phyloP scores from a whole-genome alignment of 2,888 invertebrate genomes.

The Dicranocentrus wangi region DNA sequence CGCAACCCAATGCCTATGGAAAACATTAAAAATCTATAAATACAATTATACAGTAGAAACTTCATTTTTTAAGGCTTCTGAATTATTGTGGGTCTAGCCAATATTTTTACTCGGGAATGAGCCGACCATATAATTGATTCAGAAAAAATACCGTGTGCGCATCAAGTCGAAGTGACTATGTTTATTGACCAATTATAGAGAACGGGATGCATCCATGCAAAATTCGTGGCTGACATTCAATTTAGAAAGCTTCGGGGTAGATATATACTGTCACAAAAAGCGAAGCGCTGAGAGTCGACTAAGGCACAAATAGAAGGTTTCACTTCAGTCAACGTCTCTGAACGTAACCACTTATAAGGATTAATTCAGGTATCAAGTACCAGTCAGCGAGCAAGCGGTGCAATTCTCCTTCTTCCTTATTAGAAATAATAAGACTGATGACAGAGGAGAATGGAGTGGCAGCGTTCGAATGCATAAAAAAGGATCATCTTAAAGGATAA shows the following conservation, averaged over 20 bases:
- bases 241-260: neutral
- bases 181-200: neutral
- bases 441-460: conserved; percentile 31
- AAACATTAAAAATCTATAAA: too few relatives aligned
- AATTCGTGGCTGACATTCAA: neutral
- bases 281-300: neutral
- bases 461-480: neutral
- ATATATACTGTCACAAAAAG: neutral
- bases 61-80: too few relatives aligned
- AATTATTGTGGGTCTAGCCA: too few relatives aligned
- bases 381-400: conserved; percentile 27
- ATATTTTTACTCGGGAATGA: too few relatives aligned
- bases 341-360: conserved; percentile 8
- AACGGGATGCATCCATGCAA: neutral
- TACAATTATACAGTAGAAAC: too few relatives aligned
- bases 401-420: conserved; percentile 40
- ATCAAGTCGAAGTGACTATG: too few relatives aligned
- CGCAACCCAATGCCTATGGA: too few relatives aligned
- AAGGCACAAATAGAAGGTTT: neutral
- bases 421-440: conserved; percentile 48
- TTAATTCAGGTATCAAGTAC: conserved; percentile 25
- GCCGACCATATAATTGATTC: too few relatives aligned
- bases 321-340: neutral
- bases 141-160: too few relatives aligned
- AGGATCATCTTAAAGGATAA: too few relatives aligned